Evolutionary conservation across 2,113 vertebrate genomes (phyloP).

Genomic region (Colius striatus): DNA sequence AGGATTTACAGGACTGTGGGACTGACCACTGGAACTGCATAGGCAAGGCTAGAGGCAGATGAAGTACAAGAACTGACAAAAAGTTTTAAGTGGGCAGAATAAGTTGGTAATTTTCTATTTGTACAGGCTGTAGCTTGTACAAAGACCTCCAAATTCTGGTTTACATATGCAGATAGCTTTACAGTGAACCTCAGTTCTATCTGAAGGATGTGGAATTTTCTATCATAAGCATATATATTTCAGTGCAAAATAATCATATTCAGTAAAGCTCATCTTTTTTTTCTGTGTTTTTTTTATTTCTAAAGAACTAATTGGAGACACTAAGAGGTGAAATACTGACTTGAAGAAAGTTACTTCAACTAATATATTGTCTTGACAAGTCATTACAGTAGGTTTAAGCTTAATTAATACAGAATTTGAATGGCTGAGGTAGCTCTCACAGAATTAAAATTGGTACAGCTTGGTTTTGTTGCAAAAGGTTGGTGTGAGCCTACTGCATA

Average conservation of each 20-base stretch:
- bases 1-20: background rate
- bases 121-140: background rate
- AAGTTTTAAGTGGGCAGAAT: background rate
- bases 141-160: background rate
- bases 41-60: background rate
- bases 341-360: background rate
- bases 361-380: background rate
- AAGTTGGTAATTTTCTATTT: background rate
- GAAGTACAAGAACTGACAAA: background rate
- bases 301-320: background rate
- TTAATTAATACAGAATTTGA: background rate
- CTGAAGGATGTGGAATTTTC: background rate
- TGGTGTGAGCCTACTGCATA: background rate
- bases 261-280: background rate
- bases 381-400: background rate
- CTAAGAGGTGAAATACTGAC: background rate
- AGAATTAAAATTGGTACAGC: background rate
- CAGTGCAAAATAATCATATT: background rate
- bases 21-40: background rate
- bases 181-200: background rate
- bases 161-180: background rate
- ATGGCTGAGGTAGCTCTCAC: background rate
- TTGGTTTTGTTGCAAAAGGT: background rate
- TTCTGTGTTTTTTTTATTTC: background rate
- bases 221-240: background rate